A percentile compares a stretch with the other conserved stretches of the same genome.
These are phyloP conservation scores for Lymantria dispar DNA, from an alignment of 2,888 invertebrate genomes.

Conservation along the genomic window DNA sequence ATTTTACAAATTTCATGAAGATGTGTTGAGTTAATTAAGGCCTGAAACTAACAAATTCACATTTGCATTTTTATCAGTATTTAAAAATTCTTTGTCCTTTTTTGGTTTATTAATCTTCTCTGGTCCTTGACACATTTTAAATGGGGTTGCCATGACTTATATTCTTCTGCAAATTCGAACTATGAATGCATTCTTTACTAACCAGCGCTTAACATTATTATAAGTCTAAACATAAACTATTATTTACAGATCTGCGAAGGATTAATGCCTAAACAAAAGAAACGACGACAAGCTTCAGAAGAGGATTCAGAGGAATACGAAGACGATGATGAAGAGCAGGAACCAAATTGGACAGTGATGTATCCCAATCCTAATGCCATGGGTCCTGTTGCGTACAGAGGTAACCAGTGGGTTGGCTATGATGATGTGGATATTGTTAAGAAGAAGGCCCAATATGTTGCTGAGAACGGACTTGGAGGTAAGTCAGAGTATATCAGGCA, in stretches of 20 bases:
- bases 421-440: conserved; percentile 93
- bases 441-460: conserved; percentile 92
- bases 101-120: too few species aligned
- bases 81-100: too few species aligned
- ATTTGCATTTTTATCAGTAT: too few species aligned
- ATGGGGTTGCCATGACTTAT: too few species aligned
- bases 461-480: conserved; percentile 92
- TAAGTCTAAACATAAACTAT: neutral
- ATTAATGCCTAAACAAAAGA: conserved; percentile 71
- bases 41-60: too few species aligned
- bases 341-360: conserved; percentile 88
- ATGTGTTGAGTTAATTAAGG: too few species aligned
- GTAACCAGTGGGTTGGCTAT: conserved; percentile 96
- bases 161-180: too few species aligned
- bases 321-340: conserved; percentile 85
- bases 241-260: conserved; percentile 91
- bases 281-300: conserved; percentile 55
- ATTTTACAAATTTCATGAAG: too few species aligned
- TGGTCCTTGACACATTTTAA: too few species aligned
- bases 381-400: conserved; percentile 93
- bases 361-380: conserved; percentile 91
- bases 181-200: too few species aligned
- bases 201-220: too few species aligned
- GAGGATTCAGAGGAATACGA: conserved; percentile 59
- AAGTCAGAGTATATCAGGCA: conserved; percentile 19